Evolutionary conservation across 2,888 invertebrate species (phyloP).

Genomic region (Lasioglossum figueresi): DNA sequence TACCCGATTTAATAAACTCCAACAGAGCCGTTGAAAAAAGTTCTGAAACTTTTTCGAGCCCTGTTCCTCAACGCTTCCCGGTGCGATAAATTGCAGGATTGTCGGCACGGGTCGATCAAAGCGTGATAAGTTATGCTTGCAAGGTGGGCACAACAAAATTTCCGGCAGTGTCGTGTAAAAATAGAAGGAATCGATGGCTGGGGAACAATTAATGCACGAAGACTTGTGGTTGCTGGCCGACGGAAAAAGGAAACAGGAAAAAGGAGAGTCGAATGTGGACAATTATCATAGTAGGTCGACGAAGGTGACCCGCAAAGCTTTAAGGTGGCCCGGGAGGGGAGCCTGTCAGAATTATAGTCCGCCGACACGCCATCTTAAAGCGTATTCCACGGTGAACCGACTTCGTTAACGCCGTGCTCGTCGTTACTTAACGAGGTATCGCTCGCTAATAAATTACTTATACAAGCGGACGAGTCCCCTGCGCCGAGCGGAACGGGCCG

Average conservation of each 20-base stretch:
- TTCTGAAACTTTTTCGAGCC: too few relatives aligned
- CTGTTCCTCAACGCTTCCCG: too few relatives aligned
- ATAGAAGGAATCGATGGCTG: conserved; percentile 4
- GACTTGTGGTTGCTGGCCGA: neutral
- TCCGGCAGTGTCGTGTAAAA: neutral
- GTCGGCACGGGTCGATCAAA: neutral
- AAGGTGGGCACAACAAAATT: neutral
- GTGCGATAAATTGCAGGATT: neutral
- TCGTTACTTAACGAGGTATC: conserved; percentile 67
- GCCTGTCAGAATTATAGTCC: conserved; percentile 74
- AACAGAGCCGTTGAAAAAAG: too few relatives aligned
- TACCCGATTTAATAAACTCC: too few relatives aligned
- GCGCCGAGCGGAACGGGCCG: neutral
- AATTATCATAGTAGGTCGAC: conserved; percentile 76
- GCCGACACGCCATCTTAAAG: conserved; percentile 76
- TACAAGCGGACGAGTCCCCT: conserved; percentile 55
- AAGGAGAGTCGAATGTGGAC: conserved; percentile 55
- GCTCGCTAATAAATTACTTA: conserved; percentile 68
- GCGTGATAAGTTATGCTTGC: neutral
- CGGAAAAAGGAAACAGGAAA: conserved; percentile 4
- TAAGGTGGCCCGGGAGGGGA: conserved; percentile 37
- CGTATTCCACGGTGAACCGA: conserved; percentile 51
- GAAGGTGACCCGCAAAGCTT: conserved; percentile 75
- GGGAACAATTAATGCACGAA: neutral
- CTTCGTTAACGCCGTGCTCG: conserved; percentile 66